Percentiles rank a stretch among this genome's conserved stretches.
Conservation (phyloP, 2,113 vertebrate genomes). For the Coreoperca whiteheadi region DNA sequence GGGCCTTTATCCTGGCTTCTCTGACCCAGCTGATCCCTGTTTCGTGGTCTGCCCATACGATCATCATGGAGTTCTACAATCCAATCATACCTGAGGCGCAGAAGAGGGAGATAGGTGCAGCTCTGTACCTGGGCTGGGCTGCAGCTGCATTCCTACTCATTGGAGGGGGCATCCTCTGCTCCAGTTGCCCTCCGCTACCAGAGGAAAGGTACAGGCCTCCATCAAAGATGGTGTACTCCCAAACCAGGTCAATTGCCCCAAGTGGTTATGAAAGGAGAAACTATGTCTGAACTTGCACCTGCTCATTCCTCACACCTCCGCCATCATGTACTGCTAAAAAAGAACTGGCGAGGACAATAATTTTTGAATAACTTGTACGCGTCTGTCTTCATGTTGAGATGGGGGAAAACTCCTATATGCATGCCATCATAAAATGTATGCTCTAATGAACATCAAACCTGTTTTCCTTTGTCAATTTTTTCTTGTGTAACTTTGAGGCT, state of each 20-base stretch:
- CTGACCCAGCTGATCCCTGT: constrained; percentile 90
- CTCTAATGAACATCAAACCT: not conserved
- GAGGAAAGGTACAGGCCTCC: constrained; percentile 85
- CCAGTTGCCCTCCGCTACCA: constrained; percentile 87
- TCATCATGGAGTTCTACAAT: constrained; percentile 92
- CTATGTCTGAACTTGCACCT: constrained; percentile 87
- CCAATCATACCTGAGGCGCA: constrained; percentile 77
- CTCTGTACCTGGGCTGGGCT: constrained; percentile 94
- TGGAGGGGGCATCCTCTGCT: constrained; percentile 91
- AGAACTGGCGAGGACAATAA: not conserved
- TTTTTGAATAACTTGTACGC: not conserved
- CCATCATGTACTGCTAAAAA: not conserved
- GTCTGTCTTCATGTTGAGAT: not conserved
- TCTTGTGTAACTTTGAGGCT: constrained; percentile 1
- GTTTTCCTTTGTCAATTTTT: not conserved
- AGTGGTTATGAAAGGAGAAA: constrained; percentile 85
- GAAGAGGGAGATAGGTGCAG: constrained; percentile 91
- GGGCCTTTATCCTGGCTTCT: constrained; percentile 86
- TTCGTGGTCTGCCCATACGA: constrained; percentile 92
- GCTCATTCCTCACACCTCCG: not conserved
- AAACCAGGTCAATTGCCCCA: constrained; percentile 81
- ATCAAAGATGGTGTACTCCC: constrained; percentile 86
- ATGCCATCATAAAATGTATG: not conserved
- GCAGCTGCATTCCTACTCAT: constrained; percentile 88
- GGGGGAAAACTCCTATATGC: not conserved